These are phyloP conservation scores for Diarsia brunnea DNA, from an alignment of 2,888 invertebrate species.

Conservation along the genomic window DNA sequence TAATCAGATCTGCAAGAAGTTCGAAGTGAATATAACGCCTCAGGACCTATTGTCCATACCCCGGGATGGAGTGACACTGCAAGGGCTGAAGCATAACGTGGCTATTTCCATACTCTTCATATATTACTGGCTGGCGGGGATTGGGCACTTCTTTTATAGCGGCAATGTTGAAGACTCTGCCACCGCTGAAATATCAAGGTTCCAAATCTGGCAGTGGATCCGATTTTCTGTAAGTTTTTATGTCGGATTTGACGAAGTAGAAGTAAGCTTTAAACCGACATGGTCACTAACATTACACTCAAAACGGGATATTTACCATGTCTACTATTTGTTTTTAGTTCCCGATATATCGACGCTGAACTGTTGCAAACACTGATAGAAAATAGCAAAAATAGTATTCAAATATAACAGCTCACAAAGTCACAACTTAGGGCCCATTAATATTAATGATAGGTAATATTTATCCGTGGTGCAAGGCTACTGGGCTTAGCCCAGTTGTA, in stretches of 20 bases:
- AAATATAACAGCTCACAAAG: too few relatives aligned
- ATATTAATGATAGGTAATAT: too few relatives aligned
- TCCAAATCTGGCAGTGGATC: constrained; percentile 94
- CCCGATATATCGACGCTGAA: too few relatives aligned
- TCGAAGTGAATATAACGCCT: constrained; percentile 81
- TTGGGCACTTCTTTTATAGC: constrained; percentile 92
- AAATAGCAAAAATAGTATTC: too few relatives aligned
- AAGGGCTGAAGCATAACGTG: constrained; percentile 92
- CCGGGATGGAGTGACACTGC: constrained; percentile 91
- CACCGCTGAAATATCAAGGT: constrained; percentile 94
- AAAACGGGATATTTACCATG: too few relatives aligned
- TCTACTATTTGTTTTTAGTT: too few relatives aligned
- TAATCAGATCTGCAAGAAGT: constrained; percentile 89
- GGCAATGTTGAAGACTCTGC: constrained; percentile 94
- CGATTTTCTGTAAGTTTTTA: constrained; percentile 88
- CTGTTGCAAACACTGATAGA: too few relatives aligned
- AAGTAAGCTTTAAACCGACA: too few relatives aligned
- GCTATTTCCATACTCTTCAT: constrained; percentile 92
- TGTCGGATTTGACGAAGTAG: neutral
- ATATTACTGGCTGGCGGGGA: constrained; percentile 92
- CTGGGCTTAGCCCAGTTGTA: too few relatives aligned
- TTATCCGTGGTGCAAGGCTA: too few relatives aligned
- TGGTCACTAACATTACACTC: too few relatives aligned
- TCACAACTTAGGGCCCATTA: too few relatives aligned
- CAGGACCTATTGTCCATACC: constrained; percentile 91